Percentiles rank a stretch among this genome's conserved stretches.
phyloP scores from a whole-genome alignment of 2,888 invertebrate species.

The Lottia gigantea region DNA sequence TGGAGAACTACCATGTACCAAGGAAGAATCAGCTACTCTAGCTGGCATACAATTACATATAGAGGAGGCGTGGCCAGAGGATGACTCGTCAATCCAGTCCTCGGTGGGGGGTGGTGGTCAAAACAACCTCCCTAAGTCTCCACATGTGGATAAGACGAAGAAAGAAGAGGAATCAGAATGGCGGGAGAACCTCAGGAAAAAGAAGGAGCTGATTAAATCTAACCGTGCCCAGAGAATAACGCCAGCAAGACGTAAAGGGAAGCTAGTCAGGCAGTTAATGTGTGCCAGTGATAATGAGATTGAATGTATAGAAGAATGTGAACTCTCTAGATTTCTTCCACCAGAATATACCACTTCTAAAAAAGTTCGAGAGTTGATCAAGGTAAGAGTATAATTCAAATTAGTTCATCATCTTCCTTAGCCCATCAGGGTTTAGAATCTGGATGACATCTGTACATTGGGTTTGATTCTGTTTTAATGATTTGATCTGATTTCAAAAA shows the following conservation, averaged over 20 bases:
- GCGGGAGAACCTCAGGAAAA: constrained; percentile 54
- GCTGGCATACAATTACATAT: constrained; percentile 76
- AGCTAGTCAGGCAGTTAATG: constrained; percentile 54
- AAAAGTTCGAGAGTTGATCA: constrained; percentile 73
- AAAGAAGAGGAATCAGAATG: constrained; percentile 35
- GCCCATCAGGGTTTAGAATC: no score
- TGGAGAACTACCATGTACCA: constrained; percentile 74
- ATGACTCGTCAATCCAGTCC: not conserved
- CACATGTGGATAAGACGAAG: constrained; percentile 2
- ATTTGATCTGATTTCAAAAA: no score
- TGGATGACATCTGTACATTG: no score
- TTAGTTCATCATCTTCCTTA: no score
- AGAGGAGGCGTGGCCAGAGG: constrained; percentile 69
- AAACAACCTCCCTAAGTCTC: not conserved
- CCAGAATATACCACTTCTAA: constrained; percentile 73
- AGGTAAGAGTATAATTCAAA: no score
- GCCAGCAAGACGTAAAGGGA: constrained; percentile 53
- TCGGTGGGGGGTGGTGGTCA: not conserved
- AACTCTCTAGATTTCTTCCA: constrained; percentile 73
- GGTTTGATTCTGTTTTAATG: no score
- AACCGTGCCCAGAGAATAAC: constrained; percentile 53
- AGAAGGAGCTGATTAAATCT: constrained; percentile 56
- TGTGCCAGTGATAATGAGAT: constrained; percentile 59
- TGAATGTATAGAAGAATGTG: constrained; percentile 42
- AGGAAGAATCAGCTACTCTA: constrained; percentile 75